Evolutionary conservation across 2,797 vertebrate genomes (phyloP).

Genomic region (Siniperca scherzeri): DNA sequence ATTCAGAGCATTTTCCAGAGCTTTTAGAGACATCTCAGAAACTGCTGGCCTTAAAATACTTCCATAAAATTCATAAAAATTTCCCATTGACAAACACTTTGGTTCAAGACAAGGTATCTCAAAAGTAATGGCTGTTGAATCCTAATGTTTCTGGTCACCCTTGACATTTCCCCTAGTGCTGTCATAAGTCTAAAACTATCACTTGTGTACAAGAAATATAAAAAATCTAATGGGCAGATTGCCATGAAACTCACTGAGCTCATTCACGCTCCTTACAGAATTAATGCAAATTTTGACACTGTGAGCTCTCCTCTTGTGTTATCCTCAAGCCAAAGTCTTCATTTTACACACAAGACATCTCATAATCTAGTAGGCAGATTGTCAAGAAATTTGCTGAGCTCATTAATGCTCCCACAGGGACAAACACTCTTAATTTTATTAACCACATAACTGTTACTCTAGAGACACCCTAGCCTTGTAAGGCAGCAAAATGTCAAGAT

Average conservation of each 20-base stretch:
- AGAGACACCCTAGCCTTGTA: neutral
- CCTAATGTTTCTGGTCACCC: neutral
- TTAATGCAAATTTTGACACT: neutral
- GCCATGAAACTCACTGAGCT: constrained; percentile 7
- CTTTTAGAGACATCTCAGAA: too few species aligned
- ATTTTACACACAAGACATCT: constrained; percentile 4
- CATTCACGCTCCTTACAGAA: neutral
- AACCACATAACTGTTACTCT: neutral
- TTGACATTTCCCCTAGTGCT: constrained; percentile 14
- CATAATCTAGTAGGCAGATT: neutral
- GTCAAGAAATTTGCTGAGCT: too few species aligned
- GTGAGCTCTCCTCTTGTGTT: constrained; percentile 7
- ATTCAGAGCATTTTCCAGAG: too few species aligned
- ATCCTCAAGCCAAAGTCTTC: neutral
- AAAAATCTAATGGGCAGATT: constrained; percentile 11
- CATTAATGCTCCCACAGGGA: neutral
- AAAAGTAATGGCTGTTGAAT: neutral
- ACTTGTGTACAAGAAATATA: constrained; percentile 12
- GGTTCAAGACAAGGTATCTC: neutral
- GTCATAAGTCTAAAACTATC: neutral
- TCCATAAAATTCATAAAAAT: too few species aligned
- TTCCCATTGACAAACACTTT: neutral
- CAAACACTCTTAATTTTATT: neutral
- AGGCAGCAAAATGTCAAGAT: neutral
- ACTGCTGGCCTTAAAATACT: too few species aligned